phyloP scores from a whole-genome alignment of 2,888 invertebrate species.

The Troides aeacus region DNA sequence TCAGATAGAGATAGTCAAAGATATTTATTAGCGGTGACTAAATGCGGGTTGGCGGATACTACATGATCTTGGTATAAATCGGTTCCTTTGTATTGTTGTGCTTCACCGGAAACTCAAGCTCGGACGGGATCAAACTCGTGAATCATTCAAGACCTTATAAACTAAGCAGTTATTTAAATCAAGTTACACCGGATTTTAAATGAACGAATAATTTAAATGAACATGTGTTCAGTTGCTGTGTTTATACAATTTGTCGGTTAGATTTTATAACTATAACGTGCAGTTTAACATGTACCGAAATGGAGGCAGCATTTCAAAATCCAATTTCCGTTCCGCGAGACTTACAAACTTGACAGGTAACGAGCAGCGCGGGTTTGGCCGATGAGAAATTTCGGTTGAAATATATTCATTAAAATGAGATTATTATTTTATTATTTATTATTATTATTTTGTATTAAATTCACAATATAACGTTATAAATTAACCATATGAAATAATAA shows the following conservation, averaged over 20 bases:
- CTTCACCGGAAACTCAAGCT: too few relatives aligned
- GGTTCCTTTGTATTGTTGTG: too few relatives aligned
- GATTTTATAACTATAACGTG: slow-evolving; percentile 7
- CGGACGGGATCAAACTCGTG: too few relatives aligned
- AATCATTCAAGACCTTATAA: too few relatives aligned
- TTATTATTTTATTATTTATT: neutral
- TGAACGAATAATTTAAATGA: neutral
- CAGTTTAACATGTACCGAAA: slow-evolving; percentile 18
- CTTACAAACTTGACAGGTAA: slow-evolving; percentile 18
- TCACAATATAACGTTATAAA: too few relatives aligned
- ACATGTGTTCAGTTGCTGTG: neutral
- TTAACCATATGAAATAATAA: too few relatives aligned
- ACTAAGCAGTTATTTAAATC: too few relatives aligned
- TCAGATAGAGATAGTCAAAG: too few relatives aligned
- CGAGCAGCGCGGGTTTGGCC: slow-evolving; percentile 15
- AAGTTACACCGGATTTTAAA: neutral
- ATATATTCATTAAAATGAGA: neutral
- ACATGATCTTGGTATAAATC: too few relatives aligned
- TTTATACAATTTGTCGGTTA: slow-evolving; percentile 3
- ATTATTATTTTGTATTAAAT: too few relatives aligned
- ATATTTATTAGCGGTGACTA: too few relatives aligned
- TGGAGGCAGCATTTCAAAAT: slow-evolving; percentile 25
- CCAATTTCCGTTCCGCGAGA: slow-evolving; percentile 24
- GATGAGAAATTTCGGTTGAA: slow-evolving; percentile 4
- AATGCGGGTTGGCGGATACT: too few relatives aligned